Conservation (phyloP, 2,888 invertebrate species). For the Lutraria lutraria region DNA sequence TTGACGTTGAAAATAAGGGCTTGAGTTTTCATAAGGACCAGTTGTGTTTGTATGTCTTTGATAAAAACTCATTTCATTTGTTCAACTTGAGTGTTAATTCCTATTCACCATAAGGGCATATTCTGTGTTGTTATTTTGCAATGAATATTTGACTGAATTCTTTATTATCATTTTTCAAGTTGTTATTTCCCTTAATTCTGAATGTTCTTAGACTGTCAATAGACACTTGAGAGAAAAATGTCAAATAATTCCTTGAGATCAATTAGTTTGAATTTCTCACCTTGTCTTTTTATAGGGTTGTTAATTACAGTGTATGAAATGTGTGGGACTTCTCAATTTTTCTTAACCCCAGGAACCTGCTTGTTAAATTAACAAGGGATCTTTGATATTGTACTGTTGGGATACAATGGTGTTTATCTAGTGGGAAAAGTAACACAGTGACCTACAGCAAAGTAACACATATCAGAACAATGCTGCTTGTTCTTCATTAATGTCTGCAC, state of each 20-base stretch:
- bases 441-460: neutral
- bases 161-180: conserved; percentile 7
- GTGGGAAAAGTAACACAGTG: neutral
- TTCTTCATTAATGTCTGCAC: no score
- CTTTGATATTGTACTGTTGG: neutral
- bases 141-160: neutral
- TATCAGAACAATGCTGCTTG: no score
- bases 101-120: conserved; percentile 9
- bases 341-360: neutral
- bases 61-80: conserved; percentile 30
- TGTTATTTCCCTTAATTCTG: conserved; percentile 4
- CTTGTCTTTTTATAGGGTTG: conserved; percentile 14
- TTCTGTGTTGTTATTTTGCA: neutral
- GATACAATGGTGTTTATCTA: neutral
- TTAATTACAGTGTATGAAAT: neutral
- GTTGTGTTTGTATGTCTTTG: conserved; percentile 25
- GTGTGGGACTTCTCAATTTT: neutral
- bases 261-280: neutral
- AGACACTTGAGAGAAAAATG: conserved; percentile 4
- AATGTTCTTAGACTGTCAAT: conserved; percentile 29
- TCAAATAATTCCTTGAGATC: neutral
- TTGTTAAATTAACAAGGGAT: neutral
- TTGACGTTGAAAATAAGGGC: conserved; percentile 49
- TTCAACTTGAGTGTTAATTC: conserved; percentile 23
- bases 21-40: conserved; percentile 16